Evolutionary conservation across 2,113 vertebrate species (phyloP), one percentile per base, ranked within the genome.

Genomic region (Crotophaga sulcirostris): DNA sequence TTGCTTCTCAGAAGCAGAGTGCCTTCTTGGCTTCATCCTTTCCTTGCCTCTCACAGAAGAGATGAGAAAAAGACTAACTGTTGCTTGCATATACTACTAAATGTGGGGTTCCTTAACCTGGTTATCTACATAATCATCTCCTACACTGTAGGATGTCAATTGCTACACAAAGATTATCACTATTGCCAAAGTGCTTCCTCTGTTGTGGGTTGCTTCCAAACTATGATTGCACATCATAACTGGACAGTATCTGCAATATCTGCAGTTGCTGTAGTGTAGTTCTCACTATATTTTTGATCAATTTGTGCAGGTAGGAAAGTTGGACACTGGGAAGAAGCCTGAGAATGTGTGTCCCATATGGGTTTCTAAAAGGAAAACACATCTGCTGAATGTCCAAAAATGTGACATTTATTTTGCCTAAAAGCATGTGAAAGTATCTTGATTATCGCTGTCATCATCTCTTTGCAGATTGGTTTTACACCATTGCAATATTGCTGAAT

Each of bases 151-250:
- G 26, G 20, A 51, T 81, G 75, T 26, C 17, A 26, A 1, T 42
- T 45, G 34, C 31, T 63, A 1, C 16, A 10, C 29, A 45, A 17
- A 77, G 56, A 29, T 84, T 38, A 24, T 36, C 59, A 44, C 23
- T 52, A 38, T 24, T 59, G 33, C 24, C 84, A 86, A 23, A 77
- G 38, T 21, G 63, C 1, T 16, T 15, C 33, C 29, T 51, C 9
- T 2, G 0, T 24, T 44, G 42, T 28, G 17, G 47, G 40, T 12
- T 3, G 1, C 44, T 38, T 77, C 40, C 73, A 45, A 10, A 11
- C 11, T 38, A 10, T 5, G 25, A 8, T 73, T 73, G 14, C 56
- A 29, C 16, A 23, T 26, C 45, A 0, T 17, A 66, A 8, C 40
- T 10, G 44, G 36, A 69, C 47, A 3, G 6, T 26, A 4, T n/a